phyloP scores from a whole-genome alignment of 1,140 invertebrate species.

The Brachionus koreanus region DNA sequence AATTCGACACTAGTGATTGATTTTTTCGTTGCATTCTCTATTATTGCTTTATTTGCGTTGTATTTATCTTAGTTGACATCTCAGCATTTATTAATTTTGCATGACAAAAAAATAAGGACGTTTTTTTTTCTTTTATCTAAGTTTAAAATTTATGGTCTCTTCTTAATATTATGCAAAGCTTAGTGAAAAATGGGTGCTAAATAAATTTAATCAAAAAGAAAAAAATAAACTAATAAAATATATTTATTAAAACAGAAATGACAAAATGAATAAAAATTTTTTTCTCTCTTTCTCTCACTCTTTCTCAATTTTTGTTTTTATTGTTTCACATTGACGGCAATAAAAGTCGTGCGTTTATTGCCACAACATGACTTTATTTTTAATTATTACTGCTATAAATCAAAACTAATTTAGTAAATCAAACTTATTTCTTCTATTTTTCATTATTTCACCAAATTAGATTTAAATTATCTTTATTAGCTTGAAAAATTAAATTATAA shows the following conservation, averaged over 20 bases:
- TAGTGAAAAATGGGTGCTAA: not conserved
- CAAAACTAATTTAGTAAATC: not conserved
- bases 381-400: not conserved
- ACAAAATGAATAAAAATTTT: not conserved
- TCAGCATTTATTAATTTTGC: not conserved
- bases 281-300: not conserved
- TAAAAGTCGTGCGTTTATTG: not conserved
- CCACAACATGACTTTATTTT: conserved; percentile 14
- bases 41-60: not conserved
- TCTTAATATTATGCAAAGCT: not conserved
- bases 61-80: not conserved
- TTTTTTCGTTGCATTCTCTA: conserved; percentile 33
- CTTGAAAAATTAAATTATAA: conserved; percentile 14
- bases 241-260: not conserved
- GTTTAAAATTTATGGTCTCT: not conserved
- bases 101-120: not conserved
- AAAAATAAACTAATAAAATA: not conserved
- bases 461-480: not conserved
- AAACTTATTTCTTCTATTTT: not conserved
- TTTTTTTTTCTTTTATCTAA: not conserved
- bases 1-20: not conserved
- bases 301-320: not conserved
- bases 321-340: not conserved
- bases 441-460: not conserved
- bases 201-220: not conserved